These are phyloP conservation scores for Oryzias dopingdopingensis DNA, from an alignment of 2,797 vertebrate genomes.

Conservation along the genomic window DNA sequence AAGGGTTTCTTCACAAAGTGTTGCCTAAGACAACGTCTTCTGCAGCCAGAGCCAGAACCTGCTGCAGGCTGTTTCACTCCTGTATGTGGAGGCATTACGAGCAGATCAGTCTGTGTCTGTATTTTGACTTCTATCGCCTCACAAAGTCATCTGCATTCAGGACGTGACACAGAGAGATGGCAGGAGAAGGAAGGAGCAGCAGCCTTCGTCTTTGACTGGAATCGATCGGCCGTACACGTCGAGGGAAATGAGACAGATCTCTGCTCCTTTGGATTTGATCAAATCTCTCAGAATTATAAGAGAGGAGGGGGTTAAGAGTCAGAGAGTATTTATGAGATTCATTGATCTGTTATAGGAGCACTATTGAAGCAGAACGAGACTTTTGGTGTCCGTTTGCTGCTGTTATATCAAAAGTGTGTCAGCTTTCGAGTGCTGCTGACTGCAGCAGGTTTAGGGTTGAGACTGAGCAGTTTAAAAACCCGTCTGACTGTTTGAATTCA, in stretches of 20 bases:
- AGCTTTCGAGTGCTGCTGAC: neutral
- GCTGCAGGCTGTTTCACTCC: slow-evolving; percentile 3
- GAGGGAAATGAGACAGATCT: slow-evolving; percentile 65
- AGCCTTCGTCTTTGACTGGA: slow-evolving; percentile 56
- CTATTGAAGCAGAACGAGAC: neutral
- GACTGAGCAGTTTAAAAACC: neutral
- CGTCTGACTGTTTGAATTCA: slow-evolving; percentile 3
- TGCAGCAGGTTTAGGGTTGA: neutral
- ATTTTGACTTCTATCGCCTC: slow-evolving; percentile 17
- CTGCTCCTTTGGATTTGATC: slow-evolving; percentile 49
- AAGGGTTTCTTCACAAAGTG: slow-evolving; percentile 2
- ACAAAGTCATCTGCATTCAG: slow-evolving; percentile 51
- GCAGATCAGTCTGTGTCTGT: slow-evolving; percentile 16
- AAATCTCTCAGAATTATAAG: slow-evolving; percentile 50
- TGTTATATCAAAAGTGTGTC: neutral
- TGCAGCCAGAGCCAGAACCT: slow-evolving; percentile 31
- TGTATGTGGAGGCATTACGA: slow-evolving; percentile 11
- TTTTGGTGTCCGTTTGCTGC: neutral
- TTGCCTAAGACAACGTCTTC: slow-evolving; percentile 10
- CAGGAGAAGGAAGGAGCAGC: slow-evolving; percentile 35
- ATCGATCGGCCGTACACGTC: slow-evolving; percentile 65
- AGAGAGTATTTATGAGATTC: slow-evolving; percentile 10
- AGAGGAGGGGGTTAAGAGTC: slow-evolving; percentile 17
- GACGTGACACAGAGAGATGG: slow-evolving; percentile 17
- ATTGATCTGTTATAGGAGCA: slow-evolving; percentile 16